Conservation (phyloP, 2,888 invertebrate species). For the Aproaerema taeniolella region DNA sequence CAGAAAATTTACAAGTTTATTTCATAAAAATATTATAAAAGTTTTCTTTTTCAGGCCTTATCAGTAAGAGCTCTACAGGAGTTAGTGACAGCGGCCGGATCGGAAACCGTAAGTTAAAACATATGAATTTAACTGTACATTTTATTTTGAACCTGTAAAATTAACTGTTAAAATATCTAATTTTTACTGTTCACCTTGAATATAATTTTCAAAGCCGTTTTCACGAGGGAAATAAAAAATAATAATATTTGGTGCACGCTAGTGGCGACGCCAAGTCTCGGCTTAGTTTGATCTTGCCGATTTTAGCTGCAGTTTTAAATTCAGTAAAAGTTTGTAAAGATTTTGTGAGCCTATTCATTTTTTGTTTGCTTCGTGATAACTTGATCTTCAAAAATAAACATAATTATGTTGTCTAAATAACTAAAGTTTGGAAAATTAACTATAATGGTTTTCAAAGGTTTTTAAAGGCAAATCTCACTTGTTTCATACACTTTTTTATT, state of each 20-base stretch:
- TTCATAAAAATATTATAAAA: too few relatives aligned
- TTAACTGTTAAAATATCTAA: slow-evolving; percentile 55
- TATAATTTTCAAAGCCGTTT: not conserved
- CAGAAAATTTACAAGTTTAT: too few relatives aligned
- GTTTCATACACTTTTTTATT: slow-evolving; percentile 18
- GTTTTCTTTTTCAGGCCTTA: slow-evolving; percentile 84
- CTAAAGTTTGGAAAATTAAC: too few relatives aligned
- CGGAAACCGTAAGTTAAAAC: slow-evolving; percentile 93
- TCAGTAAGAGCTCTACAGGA: slow-evolving; percentile 99
- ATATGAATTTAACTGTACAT: too few relatives aligned
- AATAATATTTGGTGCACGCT: too few relatives aligned
- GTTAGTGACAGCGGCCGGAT: slow-evolving; percentile 96
- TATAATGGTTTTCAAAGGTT: slow-evolving; percentile 46
- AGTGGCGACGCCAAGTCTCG: too few relatives aligned
- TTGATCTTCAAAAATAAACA: too few relatives aligned
- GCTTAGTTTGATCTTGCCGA: too few relatives aligned
- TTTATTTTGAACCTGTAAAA: slow-evolving; percentile 33
- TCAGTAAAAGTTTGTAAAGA: too few relatives aligned
- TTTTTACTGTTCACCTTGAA: slow-evolving; percentile 32
- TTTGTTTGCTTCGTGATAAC: too few relatives aligned
- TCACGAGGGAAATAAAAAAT: not conserved
- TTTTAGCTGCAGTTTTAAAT: too few relatives aligned
- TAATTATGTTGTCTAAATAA: not conserved
- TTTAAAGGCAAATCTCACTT: slow-evolving; percentile 47
- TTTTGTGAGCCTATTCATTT: too few relatives aligned